Base-by-base conservation (phyloP, 2,888 invertebrate genomes). In the Exephanes ischioxanthus region DNA sequence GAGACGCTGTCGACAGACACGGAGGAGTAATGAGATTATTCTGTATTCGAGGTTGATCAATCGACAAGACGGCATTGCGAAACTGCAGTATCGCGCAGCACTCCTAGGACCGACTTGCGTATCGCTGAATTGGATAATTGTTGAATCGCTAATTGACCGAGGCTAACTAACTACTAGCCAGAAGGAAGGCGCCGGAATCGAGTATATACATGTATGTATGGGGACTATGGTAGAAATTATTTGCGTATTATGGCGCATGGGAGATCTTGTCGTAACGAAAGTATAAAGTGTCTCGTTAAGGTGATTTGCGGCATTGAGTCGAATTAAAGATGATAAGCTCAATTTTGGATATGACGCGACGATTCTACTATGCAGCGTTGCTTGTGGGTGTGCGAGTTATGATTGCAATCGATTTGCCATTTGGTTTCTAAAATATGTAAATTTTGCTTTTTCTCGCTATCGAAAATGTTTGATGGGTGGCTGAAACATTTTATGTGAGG, bases 11-110 rank as follows among this genome's bases (percentile, higher is more conserved):
- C 80, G 51, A 37, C 55, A 14, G 16, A 72, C 14, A 72, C 72
- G 19, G 71, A 53, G 72, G 72, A 80, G 72, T 72, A 63, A 80
- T 67, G 66, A 80, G 72, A 80, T 80, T 80, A 80, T 80, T 80
- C 66, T 11, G 63, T 72, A 80, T 66, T 80, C 79, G 79, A 79
- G 80, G 72, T 37, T 72, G 72, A 72, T 66, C 53, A 67, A 72
- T 66, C 72, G 63, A 61, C 79, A 37, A 63, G 70, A 51, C 63
- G 79, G 51, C 61, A 63, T 79, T 70, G 78, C 48, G 61, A 71
- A 71, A 70, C 37, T 63, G 61, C 79, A 61, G 19, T 71, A 58
- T 37, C 45, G 53, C 51, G 22, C 63, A 6, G 33, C 16, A 2
- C 33, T 14, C 9, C 16, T 33, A 58, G 61, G 48, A 30, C 33